Base-by-base conservation (phyloP, 2,888 invertebrate genomes). In the Malthinus seriepunctatus region DNA sequence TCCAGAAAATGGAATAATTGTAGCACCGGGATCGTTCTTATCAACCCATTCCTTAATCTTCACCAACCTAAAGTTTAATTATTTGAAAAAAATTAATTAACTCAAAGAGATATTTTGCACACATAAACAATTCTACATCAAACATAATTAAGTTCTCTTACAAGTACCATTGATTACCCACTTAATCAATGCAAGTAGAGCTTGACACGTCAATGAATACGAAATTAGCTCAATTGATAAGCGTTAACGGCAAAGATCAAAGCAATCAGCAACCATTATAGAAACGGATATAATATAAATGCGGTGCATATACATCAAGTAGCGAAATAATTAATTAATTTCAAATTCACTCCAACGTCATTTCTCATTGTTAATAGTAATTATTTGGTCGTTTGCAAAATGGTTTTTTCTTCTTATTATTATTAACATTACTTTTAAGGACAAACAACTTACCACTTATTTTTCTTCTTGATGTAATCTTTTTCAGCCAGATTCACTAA, bases 11-110 rank as follows among this genome's bases (percentile, higher is more conserved):
- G 98, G 98, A 65, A 99, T 96, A 37, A 98, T 87, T 2, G 88
- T 83, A 0, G 97, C 89, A 1, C 97, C 97, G 0, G 96, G 91
- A 76, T 99, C 99, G 75, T 97, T 89, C 75, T 91, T 91, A 78
- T 99, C 97, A 67, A 99, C 92, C 97, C 97, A 99, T 78, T 97
- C 97, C 78, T 99, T 99, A 72, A 99, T 92, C 82, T 97, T 97
- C 47, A 90, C 84, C 73, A 97, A 83, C 95, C 94, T 94, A 73
- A 35, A 64, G 11, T 12, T 12, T 9, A 15, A 15, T 39, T 14
- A 42, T 42, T 42, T 14, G 10, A 15, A 42, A 42, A 15, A 42
- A 42, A 3, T 37, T 37, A n/a, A 14, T 38, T 3, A 42, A 42
- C 15, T 23, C 9, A 14, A 9, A 14, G n/a, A 23, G 23, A 23